These are phyloP conservation scores for Lottia scabra DNA, from an alignment of 2,888 invertebrate species.

Conservation along the genomic window DNA sequence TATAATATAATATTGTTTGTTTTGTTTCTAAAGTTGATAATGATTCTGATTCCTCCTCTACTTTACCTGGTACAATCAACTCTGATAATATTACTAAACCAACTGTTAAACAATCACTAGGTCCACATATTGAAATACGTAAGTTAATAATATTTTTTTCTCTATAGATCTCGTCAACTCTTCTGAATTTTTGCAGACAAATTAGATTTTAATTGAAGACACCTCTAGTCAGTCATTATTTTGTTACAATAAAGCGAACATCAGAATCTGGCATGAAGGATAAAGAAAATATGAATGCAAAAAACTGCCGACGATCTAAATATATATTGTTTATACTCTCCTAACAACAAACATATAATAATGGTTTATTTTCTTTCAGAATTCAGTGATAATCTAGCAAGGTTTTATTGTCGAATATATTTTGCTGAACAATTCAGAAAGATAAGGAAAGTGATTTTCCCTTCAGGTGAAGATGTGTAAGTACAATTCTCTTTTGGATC, in stretches of 20 bases:
- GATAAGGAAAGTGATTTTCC: constrained; percentile 77
- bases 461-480: constrained; percentile 77
- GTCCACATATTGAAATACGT: constrained; percentile 63
- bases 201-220: too few species aligned
- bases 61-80: constrained; percentile 6
- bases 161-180: not conserved
- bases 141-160: constrained; percentile 32
- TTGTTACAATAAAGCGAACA: too few species aligned
- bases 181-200: too few species aligned
- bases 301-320: too few species aligned
- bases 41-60: constrained; percentile 9
- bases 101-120: constrained; percentile 29
- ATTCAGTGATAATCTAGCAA: constrained; percentile 72
- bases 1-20: too few species aligned
- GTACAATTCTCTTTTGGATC: constrained; percentile 23
- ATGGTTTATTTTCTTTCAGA: constrained; percentile 42
- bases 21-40: not conserved
- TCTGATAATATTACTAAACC: constrained; percentile 37
- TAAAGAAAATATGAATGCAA: too few species aligned
- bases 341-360: not conserved
- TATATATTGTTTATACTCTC: too few species aligned
- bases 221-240: too few species aligned
- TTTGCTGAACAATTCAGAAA: constrained; percentile 92
- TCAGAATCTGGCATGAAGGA: too few species aligned
- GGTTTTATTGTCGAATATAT: constrained; percentile 87